Evolutionary conservation across 2,888 invertebrate genomes (phyloP).

Genomic region (Lacanobia oleracea): DNA sequence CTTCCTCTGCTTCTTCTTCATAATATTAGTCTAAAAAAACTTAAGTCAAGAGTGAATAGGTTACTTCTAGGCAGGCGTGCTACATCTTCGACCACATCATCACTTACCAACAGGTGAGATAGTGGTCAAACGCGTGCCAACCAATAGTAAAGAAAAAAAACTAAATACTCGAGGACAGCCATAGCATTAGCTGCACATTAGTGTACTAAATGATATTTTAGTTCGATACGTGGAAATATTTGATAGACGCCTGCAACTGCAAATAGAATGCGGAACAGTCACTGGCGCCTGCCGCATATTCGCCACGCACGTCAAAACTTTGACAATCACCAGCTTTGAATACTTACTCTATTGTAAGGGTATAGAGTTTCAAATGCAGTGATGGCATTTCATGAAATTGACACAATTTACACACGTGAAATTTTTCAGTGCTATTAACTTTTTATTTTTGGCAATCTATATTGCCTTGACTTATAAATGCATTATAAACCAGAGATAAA

Average conservation of each 20-base stretch:
- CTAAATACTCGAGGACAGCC: not conserved
- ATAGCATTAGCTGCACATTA: constrained; percentile 4
- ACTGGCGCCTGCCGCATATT: constrained; percentile 54
- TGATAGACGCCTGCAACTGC: constrained; percentile 51
- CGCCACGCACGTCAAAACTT: constrained; percentile 33
- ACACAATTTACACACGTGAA: not conserved
- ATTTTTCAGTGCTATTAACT: constrained; percentile 3
- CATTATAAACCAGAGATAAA: not conserved
- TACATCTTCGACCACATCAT: no score
- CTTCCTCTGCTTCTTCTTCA: no score
- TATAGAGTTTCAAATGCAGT: constrained; percentile 21
- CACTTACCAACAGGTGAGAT: no score
- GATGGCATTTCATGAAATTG: not conserved
- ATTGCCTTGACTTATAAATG: not conserved
- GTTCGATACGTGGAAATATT: constrained; percentile 60
- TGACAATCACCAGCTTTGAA: not conserved
- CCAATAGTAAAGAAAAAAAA: no score
- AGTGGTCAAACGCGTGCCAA: no score
- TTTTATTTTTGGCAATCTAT: constrained; percentile 19
- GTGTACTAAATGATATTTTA: constrained; percentile 42
- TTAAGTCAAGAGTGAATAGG: no score
- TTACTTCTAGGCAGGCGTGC: no score
- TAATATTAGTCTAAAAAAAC: not conserved
- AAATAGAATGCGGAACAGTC: constrained; percentile 71
- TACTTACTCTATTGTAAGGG: not conserved